These are phyloP conservation scores for Carassius carassius DNA, from an alignment of 2,113 vertebrate species.

Conservation along the genomic window DNA sequence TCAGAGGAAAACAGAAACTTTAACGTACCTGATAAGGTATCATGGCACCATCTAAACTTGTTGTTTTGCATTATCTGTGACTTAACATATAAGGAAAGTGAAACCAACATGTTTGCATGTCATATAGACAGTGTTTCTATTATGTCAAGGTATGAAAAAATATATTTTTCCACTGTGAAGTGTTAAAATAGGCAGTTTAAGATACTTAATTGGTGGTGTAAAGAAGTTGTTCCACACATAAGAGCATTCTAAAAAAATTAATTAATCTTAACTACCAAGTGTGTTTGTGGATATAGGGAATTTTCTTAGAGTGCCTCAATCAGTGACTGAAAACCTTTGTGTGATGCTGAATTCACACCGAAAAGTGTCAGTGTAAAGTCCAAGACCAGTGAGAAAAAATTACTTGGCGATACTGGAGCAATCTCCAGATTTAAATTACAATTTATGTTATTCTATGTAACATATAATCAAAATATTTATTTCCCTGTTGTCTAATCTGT, in stretches of 20 bases:
- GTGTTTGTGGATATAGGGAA: no score
- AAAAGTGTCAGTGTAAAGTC: no score
- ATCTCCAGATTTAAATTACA: no score
- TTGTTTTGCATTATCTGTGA: not conserved
- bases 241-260: not conserved
- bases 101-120: not conserved
- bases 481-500: constrained; percentile 25
- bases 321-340: no score
- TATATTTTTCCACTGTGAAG: not conserved
- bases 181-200: not conserved
- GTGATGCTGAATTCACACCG: no score
- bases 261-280: no score
- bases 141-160: not conserved
- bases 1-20: constrained; percentile 20
- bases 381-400: not conserved
- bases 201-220: not conserved
- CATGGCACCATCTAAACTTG: not conserved
- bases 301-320: no score
- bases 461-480: not conserved
- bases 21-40: constrained; percentile 29
- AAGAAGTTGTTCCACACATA: not conserved
- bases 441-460: not conserved
- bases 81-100: not conserved
- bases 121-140: not conserved
- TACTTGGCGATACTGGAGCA: not conserved